Evolutionary conservation across 2,797 vertebrate genomes (phyloP), one percentile per base, ranked within the genome.

Genomic region (Sitta carolinensis): DNA sequence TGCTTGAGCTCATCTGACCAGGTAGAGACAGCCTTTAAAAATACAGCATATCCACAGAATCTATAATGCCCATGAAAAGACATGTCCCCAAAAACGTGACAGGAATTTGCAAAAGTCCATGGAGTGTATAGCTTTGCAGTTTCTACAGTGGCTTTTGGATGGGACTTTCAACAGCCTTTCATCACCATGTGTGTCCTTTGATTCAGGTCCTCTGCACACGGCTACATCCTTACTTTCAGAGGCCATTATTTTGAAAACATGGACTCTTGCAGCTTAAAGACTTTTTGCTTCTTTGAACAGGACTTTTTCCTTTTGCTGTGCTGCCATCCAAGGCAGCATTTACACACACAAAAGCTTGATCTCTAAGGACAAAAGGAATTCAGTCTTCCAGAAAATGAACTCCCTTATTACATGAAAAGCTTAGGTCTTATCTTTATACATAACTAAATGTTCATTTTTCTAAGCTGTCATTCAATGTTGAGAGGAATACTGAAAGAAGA

Each of bases 71-170:
- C 47, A 16, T 34, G n/a, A 51, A 84, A 82, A 76, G 40, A 36
- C 8, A 27, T 0, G 7, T 48, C 29, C 76, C 36, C 1, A 1
- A 32, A 40, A 40, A 76, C 0, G 3, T 12, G 42, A 23, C 22
- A 40, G 34, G 16, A 82, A 67, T 30, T 63, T 69, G 12, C 40
- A 54, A 1, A 86, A 84, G 51, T 59, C 84, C 82, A 61, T 27
- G 11, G 30, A 62, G 9, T 1, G 0, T 10, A 7, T 1, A 55
- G 23, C 19, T 25, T 32, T 68, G 27, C n/a, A n/a, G 0, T 51
- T 80, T 69, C 73, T 81, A 6, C 9, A 20, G 27, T 11, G 19
- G 30, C 11, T 82, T 85, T 50, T 66, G 58, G 19, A 30, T 52
- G 34, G 45, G 79, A 55, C 63, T 66, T 26, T 30, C 58, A 66